Base-by-base conservation (phyloP, 2,113 vertebrate species). In the Xenopus laevis region DNA sequence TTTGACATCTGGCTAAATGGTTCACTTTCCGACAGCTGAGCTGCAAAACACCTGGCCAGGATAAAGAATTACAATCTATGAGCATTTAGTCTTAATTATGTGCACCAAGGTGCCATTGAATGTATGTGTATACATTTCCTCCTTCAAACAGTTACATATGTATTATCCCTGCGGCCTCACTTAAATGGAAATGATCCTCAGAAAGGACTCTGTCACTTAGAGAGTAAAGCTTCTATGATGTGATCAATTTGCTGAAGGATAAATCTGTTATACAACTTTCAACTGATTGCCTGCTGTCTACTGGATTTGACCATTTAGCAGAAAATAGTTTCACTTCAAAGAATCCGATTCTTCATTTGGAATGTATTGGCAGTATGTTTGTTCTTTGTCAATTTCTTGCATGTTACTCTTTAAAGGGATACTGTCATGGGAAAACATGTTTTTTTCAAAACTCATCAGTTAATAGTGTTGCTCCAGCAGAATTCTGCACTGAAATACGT, bases 1-100 rank as follows among this genome's bases (percentile, higher is more conserved):
- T 81, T 67, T 86, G 84, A 84, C 81, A 83, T 78, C 68, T 73
- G 76, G 80, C 79, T 85, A 75, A 86, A 82, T 81, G 84, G 84
- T 83, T 83, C 83, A 78, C 77, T 72, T 65, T 45, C 74, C 20
- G 59, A 64, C 65, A 71, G 72, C 62, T 16, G 23, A 70, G 76
- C 73, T 78, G 58, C 64, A 61, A 72, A 79, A 81, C 80, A 83
- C 80, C 81, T 82, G 80, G 18, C 55, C 74, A 79, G 23, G 60
- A 17, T 68, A 78, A 65, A 44, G 58, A 80, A 80, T 84, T 70
- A 78, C 82, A 86, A 82, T 78, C 60, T 79, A 74, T 82, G 62
- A 79, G 13, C 70, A 16, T 52, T 79, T 33, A 47, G 69, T 71
- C 77, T 76, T 17, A 73, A 71, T 61, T 74, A 45, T 80, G 55